These are phyloP conservation scores for Tetranychus cinnabarinus DNA, from an alignment of 1,140 invertebrate species.

Conservation along the genomic window DNA sequence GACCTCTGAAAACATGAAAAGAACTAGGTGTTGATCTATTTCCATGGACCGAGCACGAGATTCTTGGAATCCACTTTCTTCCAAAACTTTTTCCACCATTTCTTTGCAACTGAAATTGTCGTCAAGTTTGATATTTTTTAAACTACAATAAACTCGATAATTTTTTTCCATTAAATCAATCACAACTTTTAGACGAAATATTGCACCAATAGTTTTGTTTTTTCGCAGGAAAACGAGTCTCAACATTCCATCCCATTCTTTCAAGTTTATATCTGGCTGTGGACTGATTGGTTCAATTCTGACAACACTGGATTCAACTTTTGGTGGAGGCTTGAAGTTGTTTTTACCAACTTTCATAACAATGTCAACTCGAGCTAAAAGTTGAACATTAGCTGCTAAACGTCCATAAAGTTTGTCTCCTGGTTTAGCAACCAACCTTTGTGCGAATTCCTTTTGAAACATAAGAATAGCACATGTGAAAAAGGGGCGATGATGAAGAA, in stretches of 20 bases:
- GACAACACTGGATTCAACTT: slow-evolving; percentile 96
- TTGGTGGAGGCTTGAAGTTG: slow-evolving; percentile 93
- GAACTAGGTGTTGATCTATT: slow-evolving; percentile 76
- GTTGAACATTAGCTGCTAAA: slow-evolving; percentile 83
- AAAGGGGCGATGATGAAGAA: slow-evolving; percentile 59
- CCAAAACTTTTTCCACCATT: slow-evolving; percentile 50
- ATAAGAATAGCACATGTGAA: slow-evolving; percentile 83
- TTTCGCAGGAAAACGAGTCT: slow-evolving; percentile 83
- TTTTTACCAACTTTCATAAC: slow-evolving; percentile 97
- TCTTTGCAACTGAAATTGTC: slow-evolving; percentile 62
- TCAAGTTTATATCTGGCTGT: slow-evolving; percentile 81
- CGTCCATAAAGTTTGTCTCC: slow-evolving; percentile 94
- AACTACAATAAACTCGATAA: slow-evolving; percentile 61
- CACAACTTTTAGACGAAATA: slow-evolving; percentile 61
- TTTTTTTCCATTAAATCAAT: slow-evolving; percentile 68
- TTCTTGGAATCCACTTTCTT: slow-evolving; percentile 34
- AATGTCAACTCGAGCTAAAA: slow-evolving; percentile 80
- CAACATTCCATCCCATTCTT: slow-evolving; percentile 91
- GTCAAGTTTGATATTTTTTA: slow-evolving; percentile 56
- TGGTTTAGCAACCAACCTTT: slow-evolving; percentile 81
- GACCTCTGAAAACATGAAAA: too few species aligned
- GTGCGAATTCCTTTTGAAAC: slow-evolving; percentile 98
- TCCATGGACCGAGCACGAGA: slow-evolving; percentile 80
- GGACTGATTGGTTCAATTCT: slow-evolving; percentile 89
- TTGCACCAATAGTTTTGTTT: slow-evolving; percentile 69